Base-by-base conservation (phyloP, 2,113 vertebrate genomes). In the Amblyopsis rosae region DNA sequence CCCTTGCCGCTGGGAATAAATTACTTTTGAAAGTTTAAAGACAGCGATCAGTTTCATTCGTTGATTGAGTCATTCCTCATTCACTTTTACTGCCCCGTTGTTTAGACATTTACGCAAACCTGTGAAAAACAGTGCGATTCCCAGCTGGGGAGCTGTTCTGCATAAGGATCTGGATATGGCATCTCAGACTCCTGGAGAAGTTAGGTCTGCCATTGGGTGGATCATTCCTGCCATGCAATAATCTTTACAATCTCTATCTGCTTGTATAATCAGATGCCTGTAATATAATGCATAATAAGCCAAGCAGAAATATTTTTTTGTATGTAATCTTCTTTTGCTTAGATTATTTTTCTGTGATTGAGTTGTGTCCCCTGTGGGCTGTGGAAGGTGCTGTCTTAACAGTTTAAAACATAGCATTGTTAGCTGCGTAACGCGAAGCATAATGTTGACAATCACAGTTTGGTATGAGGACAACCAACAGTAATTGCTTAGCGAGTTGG, bases 1-100 rank as follows among this genome's bases (percentile, higher is more conserved):
- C 4, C 53, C 46, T 76, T 67, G 49, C 61, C 45, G 13, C 68
- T 10, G 66, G 63, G 12, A 71, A 71, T 69, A 62, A 86, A 83
- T 72, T 50, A 76, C 47, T 69, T 73, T 49, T 58, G 60, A 82
- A 82, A 67, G 73, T 80, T 80, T 82, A 80, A 82, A 86, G 57
- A 73, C 66, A 53, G 51, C 66, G 61, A 66, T 79, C 62, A 46
- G 67, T 81, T 89, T 89, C 54, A 84, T 72, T 76, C 72, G 75
- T 80, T 86, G 80, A 91, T 91, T 87, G 84, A 90, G 81, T 84
- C 70, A 10, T 88, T 87, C 82, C 77, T 91, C 82, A 87, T 71
- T 82, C 59, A 33, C 33, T 78, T 92, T 90, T 90, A 90, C 73
- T 76, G 73, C 33, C 3, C 51, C 48, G 45, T 59, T 76, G 72